Evolutionary conservation across 2,797 vertebrate species (phyloP), one percentile per base, ranked within the genome.

Genomic region (Phalloptychus januarius): DNA sequence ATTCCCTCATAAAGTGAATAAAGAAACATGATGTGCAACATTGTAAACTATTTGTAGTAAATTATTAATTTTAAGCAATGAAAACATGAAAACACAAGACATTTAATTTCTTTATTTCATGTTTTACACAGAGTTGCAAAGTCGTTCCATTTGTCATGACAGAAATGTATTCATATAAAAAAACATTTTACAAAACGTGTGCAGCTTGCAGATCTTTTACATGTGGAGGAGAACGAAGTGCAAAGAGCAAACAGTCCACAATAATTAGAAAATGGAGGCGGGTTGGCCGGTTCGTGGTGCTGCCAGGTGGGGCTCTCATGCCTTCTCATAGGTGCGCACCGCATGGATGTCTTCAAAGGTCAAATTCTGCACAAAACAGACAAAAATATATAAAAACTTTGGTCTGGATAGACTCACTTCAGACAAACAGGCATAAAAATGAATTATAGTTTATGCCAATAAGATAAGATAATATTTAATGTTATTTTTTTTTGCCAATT

Each of bases 281-380:
- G 83, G 44, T 76, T 81, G 86, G 82, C 83, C 79, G 90, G 89
- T 84, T 90, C 83, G 78, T 65, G 83, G 78, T 13, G 88, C 70
- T 63, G 72, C 78, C 71, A 31, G 56, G 67, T n/a, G 42, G 58
- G 79, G 82, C 72, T 28, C 83, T 94, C 96, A 98, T 5, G 96
- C 97, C 91, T 97, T 99, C 93, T 98, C 97, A 71, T 98, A 98
- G 84, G 95, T 96, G n/a, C 97, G 97, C 85, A 98, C 96, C 33
- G 97, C 95, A 76, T 96, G 95, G 88, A 97, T 83, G 45, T 97
- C 97, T 74, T 96, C 96, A 88, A 97, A 97, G 71, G 95, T 97
- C 79, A 98, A 91, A 86, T 96, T 98, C 98, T 99, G 96, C 70
- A 76, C 45, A 20, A 28, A 73, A 82, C 54, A 87, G 71, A 65